Base-by-base conservation (phyloP, 2,888 invertebrate species). In the Trachelus stipa region DNA sequence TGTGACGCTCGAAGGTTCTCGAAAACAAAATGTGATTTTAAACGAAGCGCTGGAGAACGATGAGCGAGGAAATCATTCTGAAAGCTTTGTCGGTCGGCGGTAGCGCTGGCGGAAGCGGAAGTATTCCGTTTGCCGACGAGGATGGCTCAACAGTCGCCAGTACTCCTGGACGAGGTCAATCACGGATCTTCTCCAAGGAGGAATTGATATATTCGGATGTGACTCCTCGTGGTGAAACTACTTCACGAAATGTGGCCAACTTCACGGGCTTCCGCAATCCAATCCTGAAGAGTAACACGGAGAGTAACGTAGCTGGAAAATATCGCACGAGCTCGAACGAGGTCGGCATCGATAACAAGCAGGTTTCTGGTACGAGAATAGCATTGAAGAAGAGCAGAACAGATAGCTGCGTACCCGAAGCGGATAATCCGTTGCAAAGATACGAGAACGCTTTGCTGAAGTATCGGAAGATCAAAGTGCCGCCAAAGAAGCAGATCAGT, bases 111-210 rank as follows among this genome's bases (percentile, higher is more conserved):
- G 80, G 80, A n/a, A 73, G 69, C 73, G 76, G 73, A 15, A 84
- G 80, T 79, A 86, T 86, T 81, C 85, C 86, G 30, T 87, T 84
- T 78, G 84, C 83, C 76, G 87, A 87, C 80, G 86, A 86, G 78
- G 87, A 88, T 81, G 85, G 82, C 68, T 80, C 79, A 23, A 81
- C 83, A 56, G 79, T 34, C 11, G 79, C 79, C 11, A 82, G 77
- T 68, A 73, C 78, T 33, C 82, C 81, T 34, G 80, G 82, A 68
- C 79, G 78, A 69, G 80, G 81, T 35, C 79, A 79, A 71, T 83
- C 84, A 30, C 79, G 77, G 77, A 79, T 81, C 37, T 80, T 81
- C 74, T 80, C 81, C 12, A 84, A 79, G 71, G 83, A 83, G 74
- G 84, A 84, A 73, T 69, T 83, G 73, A 82, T 80, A 79, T 82